These are phyloP conservation scores for Solea senegalensis DNA, from an alignment of 2,113 vertebrate genomes.

Conservation along the genomic window DNA sequence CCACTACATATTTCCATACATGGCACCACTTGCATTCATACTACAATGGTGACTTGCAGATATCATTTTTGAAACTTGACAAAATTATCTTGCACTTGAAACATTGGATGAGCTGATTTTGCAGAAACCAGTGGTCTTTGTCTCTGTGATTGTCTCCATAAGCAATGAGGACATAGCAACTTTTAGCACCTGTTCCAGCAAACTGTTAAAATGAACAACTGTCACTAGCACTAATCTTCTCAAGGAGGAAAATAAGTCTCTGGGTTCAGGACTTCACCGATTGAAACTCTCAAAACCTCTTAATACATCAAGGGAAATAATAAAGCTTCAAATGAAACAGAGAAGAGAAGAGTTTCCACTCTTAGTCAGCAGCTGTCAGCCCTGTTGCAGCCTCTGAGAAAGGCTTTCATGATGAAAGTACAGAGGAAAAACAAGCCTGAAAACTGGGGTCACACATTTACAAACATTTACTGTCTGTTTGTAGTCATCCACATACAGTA, in stretches of 20 bases:
- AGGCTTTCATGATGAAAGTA: slow-evolving; percentile 42
- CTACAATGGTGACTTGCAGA: background rate
- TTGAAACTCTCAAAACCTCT: slow-evolving; percentile 15
- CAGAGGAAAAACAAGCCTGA: slow-evolving; percentile 17
- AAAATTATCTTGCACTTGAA: background rate
- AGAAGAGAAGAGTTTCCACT: slow-evolving; percentile 18
- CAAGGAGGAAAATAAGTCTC: background rate
- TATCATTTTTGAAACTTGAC: background rate
- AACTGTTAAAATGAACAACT: slow-evolving; percentile 10
- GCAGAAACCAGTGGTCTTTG: background rate
- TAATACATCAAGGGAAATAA: background rate
- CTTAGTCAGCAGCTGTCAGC: slow-evolving; percentile 73
- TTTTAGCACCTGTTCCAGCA: slow-evolving; percentile 9
- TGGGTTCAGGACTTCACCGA: slow-evolving; percentile 21
- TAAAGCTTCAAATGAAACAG: background rate
- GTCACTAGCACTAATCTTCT: background rate
- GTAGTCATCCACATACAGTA: slow-evolving; percentile 16
- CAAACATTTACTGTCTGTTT: too few species aligned
- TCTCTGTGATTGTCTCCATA: background rate
- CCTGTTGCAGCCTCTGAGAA: slow-evolving; percentile 33
- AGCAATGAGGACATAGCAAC: slow-evolving; percentile 1
- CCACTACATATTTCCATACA: too few species aligned
- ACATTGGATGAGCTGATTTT: background rate
- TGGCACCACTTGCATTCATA: too few species aligned
- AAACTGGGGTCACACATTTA: slow-evolving; percentile 8